phyloP scores from a whole-genome alignment of 2,113 vertebrate species.

The Haplochromis vanheusdeni region DNA sequence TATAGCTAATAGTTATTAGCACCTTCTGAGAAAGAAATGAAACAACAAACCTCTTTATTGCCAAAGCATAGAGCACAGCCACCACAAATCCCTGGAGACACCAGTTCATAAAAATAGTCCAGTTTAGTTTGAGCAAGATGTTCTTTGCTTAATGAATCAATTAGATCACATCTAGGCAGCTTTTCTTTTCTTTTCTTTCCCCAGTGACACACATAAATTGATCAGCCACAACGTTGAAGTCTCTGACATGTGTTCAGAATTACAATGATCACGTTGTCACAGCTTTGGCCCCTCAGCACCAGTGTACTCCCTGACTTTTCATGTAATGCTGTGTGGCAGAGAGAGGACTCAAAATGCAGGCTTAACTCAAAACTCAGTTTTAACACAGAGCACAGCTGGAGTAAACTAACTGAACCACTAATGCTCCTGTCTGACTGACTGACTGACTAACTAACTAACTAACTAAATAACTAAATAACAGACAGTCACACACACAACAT shows the following conservation, averaged over 20 bases:
- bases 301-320: not conserved
- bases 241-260: not conserved
- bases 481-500: not conserved
- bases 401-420: not conserved
- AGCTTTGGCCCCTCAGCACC: not conserved
- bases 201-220: not conserved
- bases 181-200: accelerated
- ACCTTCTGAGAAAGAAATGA: not conserved
- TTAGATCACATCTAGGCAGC: not conserved
- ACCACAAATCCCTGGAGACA: conserved; percentile 75
- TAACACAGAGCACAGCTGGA: not conserved
- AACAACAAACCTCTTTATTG: conserved; percentile 76
- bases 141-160: not conserved
- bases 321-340: not conserved
- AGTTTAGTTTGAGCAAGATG: not conserved
- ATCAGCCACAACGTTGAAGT: not conserved
- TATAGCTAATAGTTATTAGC: not conserved
- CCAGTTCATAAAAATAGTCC: not conserved
- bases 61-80: conserved; percentile 80
- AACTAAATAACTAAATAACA: accelerated
- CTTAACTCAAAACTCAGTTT: not conserved
- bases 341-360: not conserved
- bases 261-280: not conserved
- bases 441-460: accelerated
- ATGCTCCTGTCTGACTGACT: accelerated